phyloP scores from a whole-genome alignment of 1,140 invertebrate species.

The Bombyx mori region ASM3026992v2 NC_085130.1:3576001-3576500 shows the following conservation, averaged over 20 bases:
- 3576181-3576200: background rate
- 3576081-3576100: too few relatives aligned
- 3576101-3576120: too few relatives aligned
- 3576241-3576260: background rate
- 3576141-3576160: background rate
- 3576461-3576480: too few relatives aligned
- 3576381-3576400: too few relatives aligned
- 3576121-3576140: too few relatives aligned
- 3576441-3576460: background rate
- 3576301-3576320: background rate
- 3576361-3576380: background rate
- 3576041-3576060: too few relatives aligned
- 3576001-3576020: too few relatives aligned
- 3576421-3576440: background rate
- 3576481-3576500: too few relatives aligned
- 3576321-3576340: background rate
- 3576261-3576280: background rate
- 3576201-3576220: background rate
- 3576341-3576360: constrained; percentile 2
- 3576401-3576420: too few relatives aligned
- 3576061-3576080: too few relatives aligned
- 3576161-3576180: background rate
- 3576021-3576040: too few relatives aligned
- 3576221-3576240: background rate
- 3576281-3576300: background rate